Percentiles rank a stretch among this genome's conserved stretches.
Evolutionary conservation across 2,113 vertebrate species (phyloP).

Genomic region (Felis chaus): DNA sequence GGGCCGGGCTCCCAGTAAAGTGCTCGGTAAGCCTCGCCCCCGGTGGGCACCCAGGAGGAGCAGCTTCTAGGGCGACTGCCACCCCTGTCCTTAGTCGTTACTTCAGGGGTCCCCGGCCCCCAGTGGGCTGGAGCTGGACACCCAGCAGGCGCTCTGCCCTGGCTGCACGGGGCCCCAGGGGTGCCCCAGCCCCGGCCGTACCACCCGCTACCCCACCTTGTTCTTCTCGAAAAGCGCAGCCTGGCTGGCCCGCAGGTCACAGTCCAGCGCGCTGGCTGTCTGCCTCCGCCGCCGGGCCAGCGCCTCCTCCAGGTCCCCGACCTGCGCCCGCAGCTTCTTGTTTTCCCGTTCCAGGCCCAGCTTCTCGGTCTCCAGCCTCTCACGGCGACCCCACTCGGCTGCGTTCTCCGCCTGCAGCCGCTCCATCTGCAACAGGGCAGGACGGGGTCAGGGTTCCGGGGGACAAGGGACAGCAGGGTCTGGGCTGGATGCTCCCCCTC

Average conservation of each 20-base stretch:
- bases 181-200: background rate
- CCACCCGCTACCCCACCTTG: conserved; percentile 86
- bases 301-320: conserved; percentile 96
- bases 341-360: conserved; percentile 97
- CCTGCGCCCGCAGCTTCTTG: conserved; percentile 95
- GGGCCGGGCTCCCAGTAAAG: background rate
- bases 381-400: conserved; percentile 95
- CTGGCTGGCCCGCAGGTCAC: conserved; percentile 95
- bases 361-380: conserved; percentile 97
- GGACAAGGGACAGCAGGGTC: background rate
- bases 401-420: conserved; percentile 96
- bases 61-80: background rate
- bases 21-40: no score
- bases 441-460: background rate
- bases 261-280: conserved; percentile 92
- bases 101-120: background rate
- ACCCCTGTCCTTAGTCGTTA: background rate
- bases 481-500: background rate
- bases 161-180: background rate
- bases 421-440: conserved; percentile 90
- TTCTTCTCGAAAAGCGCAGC: conserved; percentile 95
- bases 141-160: background rate
- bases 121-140: background rate
- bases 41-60: background rate
- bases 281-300: conserved; percentile 93